Evolutionary conservation across 2,888 invertebrate species (phyloP), one percentile per base, ranked within the genome.

Genomic region (Dorcus parallelipipedus): DNA sequence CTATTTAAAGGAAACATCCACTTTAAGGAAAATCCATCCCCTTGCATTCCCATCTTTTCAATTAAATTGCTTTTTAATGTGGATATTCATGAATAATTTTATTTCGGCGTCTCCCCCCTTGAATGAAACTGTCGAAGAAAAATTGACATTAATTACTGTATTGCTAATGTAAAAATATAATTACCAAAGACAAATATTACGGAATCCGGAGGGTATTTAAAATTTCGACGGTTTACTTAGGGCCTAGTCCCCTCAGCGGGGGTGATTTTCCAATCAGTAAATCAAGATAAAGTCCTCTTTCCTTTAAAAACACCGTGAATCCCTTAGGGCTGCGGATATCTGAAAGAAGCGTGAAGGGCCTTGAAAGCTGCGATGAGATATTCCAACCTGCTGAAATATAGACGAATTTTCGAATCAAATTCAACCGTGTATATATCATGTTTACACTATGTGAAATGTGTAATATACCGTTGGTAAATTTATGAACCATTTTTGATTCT

Each of bases 201-300:
- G 14, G 41, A 41, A 41, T 26, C 38, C 20, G 14, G 26, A 26
- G 39, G 43, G 53, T 62, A 62, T 64, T 62, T 60, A 64, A 64
- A 62, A 60, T 64, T 58, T 57, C 60, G 45, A 62, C 50, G 58
- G 63, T 64, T 64, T 64, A 60, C 56, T 64, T 59, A 59, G 54
- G 52, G 62, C 58, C 58, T 56, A 64, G 58, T 62, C 62, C 64
- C 61, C 62, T 64, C 58, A 59, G 62, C 49, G 61, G 62, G 64
- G 65, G 62, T 62, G 62, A 64, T 62, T 65, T 71, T 72, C 70
- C 71, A 70, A 72, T 73, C 71, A 71, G 71, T 72, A 73, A 73
- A 73, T 73, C 72, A 73, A 71, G 71, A 71, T 73, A 71, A 71
- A 60, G 52, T 56, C 56, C 68, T 69, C 71, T 69, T 68, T 69